phyloP scores from a whole-genome alignment of 2,888 invertebrate species.

The Gastrophysa polygoni region DNA sequence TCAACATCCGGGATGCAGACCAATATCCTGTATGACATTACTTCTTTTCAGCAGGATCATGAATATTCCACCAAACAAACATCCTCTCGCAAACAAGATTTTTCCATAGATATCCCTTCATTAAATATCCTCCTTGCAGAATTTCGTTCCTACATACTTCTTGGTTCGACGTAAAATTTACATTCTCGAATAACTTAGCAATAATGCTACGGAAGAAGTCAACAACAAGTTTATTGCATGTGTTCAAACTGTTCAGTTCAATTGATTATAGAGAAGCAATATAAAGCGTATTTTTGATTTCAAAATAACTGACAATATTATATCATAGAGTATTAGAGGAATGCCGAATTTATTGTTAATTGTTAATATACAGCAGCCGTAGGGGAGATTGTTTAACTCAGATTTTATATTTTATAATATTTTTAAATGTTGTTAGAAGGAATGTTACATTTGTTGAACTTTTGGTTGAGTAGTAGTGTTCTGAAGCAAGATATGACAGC shows the following conservation, averaged over 20 bases:
- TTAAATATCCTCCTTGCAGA: slow-evolving; percentile 6
- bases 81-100: slow-evolving; percentile 25
- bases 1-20: background rate
- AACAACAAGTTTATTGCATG: slow-evolving; percentile 8
- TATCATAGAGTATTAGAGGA: slow-evolving; percentile 25
- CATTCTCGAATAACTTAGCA: slow-evolving; percentile 5
- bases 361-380: slow-evolving; percentile 28
- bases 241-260: slow-evolving; percentile 17
- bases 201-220: slow-evolving; percentile 1
- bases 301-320: slow-evolving; percentile 39
- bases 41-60: slow-evolving; percentile 30
- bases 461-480: slow-evolving; percentile 37
- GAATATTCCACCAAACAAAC: slow-evolving; percentile 22
- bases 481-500: slow-evolving; percentile 38
- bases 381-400: slow-evolving; percentile 29
- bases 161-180: background rate
- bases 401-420: slow-evolving; percentile 42
- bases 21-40: background rate
- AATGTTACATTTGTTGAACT: slow-evolving; percentile 41
- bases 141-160: background rate
- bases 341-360: slow-evolving; percentile 42
- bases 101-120: slow-evolving; percentile 19
- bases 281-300: slow-evolving; percentile 28
- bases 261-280: slow-evolving; percentile 32
- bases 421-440: slow-evolving; percentile 42